Base-by-base conservation (phyloP, 1,140 invertebrate genomes). In the Chrysomallon squamiferum region DNA sequence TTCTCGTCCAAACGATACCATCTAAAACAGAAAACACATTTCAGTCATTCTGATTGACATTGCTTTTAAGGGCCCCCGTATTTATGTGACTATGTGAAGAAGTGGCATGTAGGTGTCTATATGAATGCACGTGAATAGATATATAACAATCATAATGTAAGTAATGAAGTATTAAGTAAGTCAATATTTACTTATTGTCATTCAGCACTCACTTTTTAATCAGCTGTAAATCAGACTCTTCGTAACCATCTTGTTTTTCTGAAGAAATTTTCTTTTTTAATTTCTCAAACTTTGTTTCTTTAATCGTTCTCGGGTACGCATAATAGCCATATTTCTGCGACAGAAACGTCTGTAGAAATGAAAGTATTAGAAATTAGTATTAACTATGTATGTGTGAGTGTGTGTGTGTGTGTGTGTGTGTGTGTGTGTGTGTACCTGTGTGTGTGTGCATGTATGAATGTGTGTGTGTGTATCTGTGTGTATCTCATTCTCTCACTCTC, bases 1-100 rank as follows among this genome's bases (percentile, higher is more conserved):
- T 88, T 87, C 54, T 87, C 86, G 72, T 91, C 90, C 30, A 88
- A 79, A 27, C 78, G 81, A 75, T 90, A 93, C 92, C 92, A 94
- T 86, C 92, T 89, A 35, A n/a, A 9, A 13, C 45, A 47, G 32
- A 58, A 47, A 59, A 30, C 18, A 52, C 49, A 20, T 18, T 2
- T 20, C 43, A 45, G 20, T 2, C 15, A 45, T 4, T 20, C 15
- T 45, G 20, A 45, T 20, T 3, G 43, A 18, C 4, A 18, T 13
- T 13, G 15, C 15, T 3, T 20, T 2, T 20, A 2, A 13, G 15
- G 20, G 1, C 1, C 43, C 15, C 15, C 4, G 43, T 18, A 45
- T 45, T 45, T 45, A 20, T 4, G 15, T 45, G 43, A 20, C 4
- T 45, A 18, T 45, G 43, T 45, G 15, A 18, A 20, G 1, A 18